Evolutionary conservation across 2,888 invertebrate genomes (phyloP).

Genomic region (Scaptomyza caliginosa): DNA sequence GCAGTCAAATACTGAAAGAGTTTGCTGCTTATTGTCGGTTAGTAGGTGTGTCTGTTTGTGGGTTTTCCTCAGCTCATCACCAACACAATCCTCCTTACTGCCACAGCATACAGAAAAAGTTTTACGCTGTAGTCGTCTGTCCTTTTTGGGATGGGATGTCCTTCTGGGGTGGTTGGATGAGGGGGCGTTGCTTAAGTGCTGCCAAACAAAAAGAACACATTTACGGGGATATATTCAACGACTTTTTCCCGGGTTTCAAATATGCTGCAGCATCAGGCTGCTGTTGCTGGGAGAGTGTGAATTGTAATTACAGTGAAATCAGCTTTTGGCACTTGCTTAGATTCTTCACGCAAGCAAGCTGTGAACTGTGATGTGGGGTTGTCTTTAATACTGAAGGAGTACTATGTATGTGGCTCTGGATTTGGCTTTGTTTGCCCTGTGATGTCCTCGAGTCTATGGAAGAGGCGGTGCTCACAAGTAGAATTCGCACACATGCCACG

Average conservation of each 20-base stretch:
- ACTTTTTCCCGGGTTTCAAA: conserved; percentile 32
- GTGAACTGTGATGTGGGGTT: conserved; percentile 31
- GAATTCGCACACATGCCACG: conserved; percentile 73
- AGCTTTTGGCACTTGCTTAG: conserved; percentile 81
- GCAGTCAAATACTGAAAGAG: conserved; percentile 48
- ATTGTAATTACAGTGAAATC: conserved; percentile 82
- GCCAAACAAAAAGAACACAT: conserved; percentile 83
- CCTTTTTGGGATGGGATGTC: conserved; percentile 4
- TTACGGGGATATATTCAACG: conserved; percentile 61
- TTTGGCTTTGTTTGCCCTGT: conserved; percentile 41
- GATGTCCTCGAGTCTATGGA: conserved; percentile 46
- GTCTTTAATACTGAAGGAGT: neutral
- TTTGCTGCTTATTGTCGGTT: conserved; percentile 39
- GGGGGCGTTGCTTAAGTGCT: conserved; percentile 81
- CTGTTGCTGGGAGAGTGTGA: conserved; percentile 65
- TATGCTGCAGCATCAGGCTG: conserved; percentile 34
- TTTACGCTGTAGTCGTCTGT: conserved; percentile 15
- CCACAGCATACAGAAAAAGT: conserved; percentile 41
- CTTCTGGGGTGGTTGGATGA: conserved; percentile 15
- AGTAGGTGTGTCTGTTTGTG: conserved; percentile 78
- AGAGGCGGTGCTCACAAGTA: conserved; percentile 44
- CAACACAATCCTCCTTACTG: conserved; percentile 53
- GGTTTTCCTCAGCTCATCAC: conserved; percentile 66
- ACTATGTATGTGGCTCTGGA: conserved; percentile 29
- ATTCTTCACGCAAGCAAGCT: conserved; percentile 46